These are phyloP conservation scores for Gymnothorax reevesii DNA, from an alignment of 2,797 vertebrate species.

Conservation along the genomic window DNA sequence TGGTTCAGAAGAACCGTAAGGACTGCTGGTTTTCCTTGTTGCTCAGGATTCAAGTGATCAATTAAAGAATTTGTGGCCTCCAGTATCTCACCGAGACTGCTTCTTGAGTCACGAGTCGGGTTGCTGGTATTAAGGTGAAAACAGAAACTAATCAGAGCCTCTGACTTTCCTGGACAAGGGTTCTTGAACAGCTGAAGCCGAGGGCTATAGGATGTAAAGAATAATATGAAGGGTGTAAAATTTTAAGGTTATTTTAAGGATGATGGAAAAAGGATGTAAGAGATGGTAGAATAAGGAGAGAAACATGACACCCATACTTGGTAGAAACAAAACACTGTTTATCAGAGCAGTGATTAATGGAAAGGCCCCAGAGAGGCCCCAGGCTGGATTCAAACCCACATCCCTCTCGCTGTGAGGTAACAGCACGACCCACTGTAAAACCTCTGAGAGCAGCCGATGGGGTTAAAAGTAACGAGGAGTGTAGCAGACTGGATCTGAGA, in stretches of 20 bases:
- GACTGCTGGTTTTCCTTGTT: no score
- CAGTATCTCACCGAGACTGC: not conserved
- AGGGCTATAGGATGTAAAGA: not conserved
- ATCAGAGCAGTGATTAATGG: not conserved
- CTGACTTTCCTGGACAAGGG: not conserved
- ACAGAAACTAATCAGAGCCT: not conserved
- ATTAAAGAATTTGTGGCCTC: not conserved
- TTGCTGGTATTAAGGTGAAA: conserved; percentile 4
- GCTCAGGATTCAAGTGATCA: not conserved
- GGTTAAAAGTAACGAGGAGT: not conserved
- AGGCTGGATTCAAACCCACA: no score
- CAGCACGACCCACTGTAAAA: no score
- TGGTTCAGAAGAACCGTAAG: no score
- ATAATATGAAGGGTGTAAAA: not conserved
- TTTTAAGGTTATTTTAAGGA: not conserved
- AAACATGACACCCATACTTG: not conserved
- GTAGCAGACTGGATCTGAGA: not conserved
- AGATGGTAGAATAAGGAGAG: not conserved
- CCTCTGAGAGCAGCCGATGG: no score
- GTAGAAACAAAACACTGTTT: not conserved
- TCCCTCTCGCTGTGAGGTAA: no score
- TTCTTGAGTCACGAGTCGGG: not conserved
- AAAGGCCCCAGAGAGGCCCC: not conserved
- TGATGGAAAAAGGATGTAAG: not conserved
- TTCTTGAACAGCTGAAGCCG: not conserved